phyloP scores from a whole-genome alignment of 2,113 vertebrate species.

The Halcyon senegalensis region DNA sequence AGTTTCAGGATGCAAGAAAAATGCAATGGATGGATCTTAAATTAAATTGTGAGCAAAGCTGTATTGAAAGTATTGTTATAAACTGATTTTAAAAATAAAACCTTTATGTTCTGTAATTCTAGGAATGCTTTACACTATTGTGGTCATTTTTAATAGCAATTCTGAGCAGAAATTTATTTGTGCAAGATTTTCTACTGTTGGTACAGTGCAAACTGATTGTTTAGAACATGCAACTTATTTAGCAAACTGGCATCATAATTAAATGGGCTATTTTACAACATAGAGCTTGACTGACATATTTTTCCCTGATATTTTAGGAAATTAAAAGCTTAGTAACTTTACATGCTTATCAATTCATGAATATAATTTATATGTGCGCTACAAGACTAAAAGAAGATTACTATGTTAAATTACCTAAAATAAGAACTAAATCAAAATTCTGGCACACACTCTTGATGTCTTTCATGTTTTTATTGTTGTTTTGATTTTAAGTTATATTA shows the following conservation, averaged over 20 bases:
- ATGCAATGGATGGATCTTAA: neutral
- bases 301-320: neutral
- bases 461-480: neutral
- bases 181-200: neutral
- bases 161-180: neutral
- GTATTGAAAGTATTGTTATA: neutral
- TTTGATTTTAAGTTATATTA: neutral
- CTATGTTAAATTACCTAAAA: neutral
- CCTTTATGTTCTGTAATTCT: neutral
- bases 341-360: neutral
- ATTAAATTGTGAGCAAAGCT: neutral
- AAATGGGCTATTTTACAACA: neutral
- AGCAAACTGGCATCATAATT: neutral
- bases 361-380: neutral
- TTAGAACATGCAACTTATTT: neutral
- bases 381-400: neutral
- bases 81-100: neutral
- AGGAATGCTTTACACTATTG: neutral
- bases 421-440: neutral
- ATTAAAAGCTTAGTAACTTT: neutral
- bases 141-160: neutral
- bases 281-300: neutral
- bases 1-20: neutral
- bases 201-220: neutral
- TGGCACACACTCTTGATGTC: neutral